Evolutionary conservation across 2,113 vertebrate species (phyloP).

Genomic region (Motacilla alba): DNA sequence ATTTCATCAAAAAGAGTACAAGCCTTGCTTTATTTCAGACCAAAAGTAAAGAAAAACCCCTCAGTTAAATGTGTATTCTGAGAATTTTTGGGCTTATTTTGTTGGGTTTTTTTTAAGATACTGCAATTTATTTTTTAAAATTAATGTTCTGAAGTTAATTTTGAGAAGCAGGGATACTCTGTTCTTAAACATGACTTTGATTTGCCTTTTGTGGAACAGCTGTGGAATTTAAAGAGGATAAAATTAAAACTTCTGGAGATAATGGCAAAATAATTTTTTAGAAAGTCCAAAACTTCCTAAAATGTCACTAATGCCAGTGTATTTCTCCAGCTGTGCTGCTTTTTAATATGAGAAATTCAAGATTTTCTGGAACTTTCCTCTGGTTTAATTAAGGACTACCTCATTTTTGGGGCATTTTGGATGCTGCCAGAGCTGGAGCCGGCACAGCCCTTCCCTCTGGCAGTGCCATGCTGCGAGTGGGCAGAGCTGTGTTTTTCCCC

Average conservation of each 20-base stretch:
- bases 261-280: background rate
- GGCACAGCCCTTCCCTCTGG: background rate
- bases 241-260: background rate
- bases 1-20: background rate
- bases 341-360: background rate
- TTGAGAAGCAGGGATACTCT: background rate
- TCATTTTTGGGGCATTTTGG: rapidly evolving
- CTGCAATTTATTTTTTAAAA: background rate
- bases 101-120: background rate
- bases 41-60: background rate
- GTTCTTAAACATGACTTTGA: rapidly evolving
- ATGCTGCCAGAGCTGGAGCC: background rate
- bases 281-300: background rate
- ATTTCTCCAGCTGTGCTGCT: background rate
- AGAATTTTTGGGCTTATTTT: background rate
- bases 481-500: background rate
- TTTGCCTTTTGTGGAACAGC: background rate
- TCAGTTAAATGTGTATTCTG: background rate
- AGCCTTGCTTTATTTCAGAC: background rate
- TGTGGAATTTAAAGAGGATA: background rate
- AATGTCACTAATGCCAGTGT: background rate
- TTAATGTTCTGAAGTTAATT: background rate
- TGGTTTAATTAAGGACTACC: background rate
- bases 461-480: background rate
- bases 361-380: background rate